phyloP scores from a whole-genome alignment of 2,888 invertebrate species.

The Neoscelio sp. region DNA sequence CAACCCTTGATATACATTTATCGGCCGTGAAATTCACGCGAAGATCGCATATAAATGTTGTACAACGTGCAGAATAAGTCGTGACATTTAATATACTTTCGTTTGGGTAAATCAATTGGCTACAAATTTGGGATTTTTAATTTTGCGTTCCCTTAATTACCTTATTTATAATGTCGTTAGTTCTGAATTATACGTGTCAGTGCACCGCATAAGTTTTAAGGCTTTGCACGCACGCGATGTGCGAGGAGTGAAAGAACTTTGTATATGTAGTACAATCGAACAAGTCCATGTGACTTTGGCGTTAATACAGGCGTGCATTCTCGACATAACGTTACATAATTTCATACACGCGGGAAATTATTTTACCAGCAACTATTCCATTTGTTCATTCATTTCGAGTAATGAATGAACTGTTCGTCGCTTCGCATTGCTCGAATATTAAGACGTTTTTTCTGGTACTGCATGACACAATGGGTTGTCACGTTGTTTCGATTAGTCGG shows the following conservation, averaged over 20 bases:
- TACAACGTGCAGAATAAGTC: too few relatives aligned
- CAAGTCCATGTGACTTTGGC: constrained; percentile 13
- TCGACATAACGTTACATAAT: constrained; percentile 34
- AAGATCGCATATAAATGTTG: too few relatives aligned
- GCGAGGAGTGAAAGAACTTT: constrained; percentile 37
- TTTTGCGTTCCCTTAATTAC: constrained; percentile 4
- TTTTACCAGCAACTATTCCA: constrained; percentile 38
- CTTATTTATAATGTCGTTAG: constrained; percentile 23
- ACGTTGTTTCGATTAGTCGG: too few relatives aligned
- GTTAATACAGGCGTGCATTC: constrained; percentile 24
- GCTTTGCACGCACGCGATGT: constrained; percentile 55
- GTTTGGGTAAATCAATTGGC: too few relatives aligned
- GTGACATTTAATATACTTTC: too few relatives aligned
- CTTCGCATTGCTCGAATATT: constrained; percentile 16
- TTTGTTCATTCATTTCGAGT: constrained; percentile 42
- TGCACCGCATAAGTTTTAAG: constrained; percentile 38
- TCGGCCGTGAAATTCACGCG: too few relatives aligned
- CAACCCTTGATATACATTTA: too few relatives aligned
- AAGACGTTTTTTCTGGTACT: constrained; percentile 7
- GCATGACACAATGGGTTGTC: too few relatives aligned
- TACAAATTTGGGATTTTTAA: too few relatives aligned
- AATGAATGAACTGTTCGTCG: constrained; percentile 50
- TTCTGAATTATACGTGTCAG: constrained; percentile 27
- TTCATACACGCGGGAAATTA: constrained; percentile 32
- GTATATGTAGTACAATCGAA: constrained; percentile 29